Percentiles rank a stretch among this genome's conserved stretches.
Conservation (phyloP, 2,888 invertebrate species). For the Megaustenia siamemsis region DNA sequence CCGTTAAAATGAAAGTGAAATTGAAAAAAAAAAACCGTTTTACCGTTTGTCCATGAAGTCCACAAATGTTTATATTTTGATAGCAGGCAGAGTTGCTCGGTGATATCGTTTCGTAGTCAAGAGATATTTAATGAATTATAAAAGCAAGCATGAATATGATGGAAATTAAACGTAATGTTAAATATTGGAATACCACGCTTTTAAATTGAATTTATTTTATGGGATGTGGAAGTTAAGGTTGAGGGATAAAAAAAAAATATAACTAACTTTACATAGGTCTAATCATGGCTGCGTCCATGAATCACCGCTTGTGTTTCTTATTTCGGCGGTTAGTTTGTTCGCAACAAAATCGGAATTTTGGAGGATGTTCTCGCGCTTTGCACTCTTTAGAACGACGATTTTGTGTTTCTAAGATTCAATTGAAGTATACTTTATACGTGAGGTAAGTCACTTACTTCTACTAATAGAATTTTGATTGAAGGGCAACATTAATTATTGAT, state of each 20-base stretch:
- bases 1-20: background rate
- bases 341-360: background rate
- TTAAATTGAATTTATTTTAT: no score
- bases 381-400: background rate
- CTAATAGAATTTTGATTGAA: no score
- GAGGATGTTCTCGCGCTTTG: background rate
- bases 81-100: slow-evolving; percentile 21
- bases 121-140: no score
- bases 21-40: background rate
- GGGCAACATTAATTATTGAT: no score
- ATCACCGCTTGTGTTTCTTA: background rate
- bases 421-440: no score
- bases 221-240: no score
- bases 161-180: no score
- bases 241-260: no score
- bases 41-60: background rate
- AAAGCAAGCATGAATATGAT: no score
- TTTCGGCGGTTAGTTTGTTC: background rate
- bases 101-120: no score
- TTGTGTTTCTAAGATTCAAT: background rate
- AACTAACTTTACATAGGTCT: no score
- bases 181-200: no score
- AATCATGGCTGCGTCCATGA: slow-evolving; percentile 32
- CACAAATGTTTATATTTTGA: slow-evolving; percentile 19
- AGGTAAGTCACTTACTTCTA: slow-evolving; percentile 17